Percentiles rank a stretch among this genome's conserved stretches.
Evolutionary conservation across 2,113 vertebrate genomes (phyloP).

Genomic region (Centropus unirufus): DNA sequence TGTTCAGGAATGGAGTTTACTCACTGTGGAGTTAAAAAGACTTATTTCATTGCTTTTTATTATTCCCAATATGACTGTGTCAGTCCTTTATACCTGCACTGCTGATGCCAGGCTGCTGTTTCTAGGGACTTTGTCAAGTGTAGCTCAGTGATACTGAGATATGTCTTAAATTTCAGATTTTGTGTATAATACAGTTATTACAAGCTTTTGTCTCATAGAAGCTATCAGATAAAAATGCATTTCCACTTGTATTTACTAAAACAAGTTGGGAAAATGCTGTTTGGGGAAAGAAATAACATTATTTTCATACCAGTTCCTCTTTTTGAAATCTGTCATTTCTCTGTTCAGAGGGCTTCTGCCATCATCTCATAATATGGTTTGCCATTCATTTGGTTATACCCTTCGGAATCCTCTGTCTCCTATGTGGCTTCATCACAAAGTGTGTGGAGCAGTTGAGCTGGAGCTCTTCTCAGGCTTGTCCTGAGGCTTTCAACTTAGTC

Average conservation of each 20-base stretch:
- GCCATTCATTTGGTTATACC: not conserved
- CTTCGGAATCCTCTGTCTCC: not conserved
- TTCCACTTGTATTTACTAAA: not conserved
- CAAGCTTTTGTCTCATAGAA: not conserved
- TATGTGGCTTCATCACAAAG: not conserved
- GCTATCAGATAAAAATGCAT: not conserved
- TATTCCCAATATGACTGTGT: not conserved
- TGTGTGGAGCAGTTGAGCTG: not conserved
- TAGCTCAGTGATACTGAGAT: not conserved
- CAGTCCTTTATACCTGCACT: not conserved
- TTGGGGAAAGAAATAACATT: not conserved
- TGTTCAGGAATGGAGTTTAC: not conserved
- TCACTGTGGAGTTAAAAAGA: not conserved
- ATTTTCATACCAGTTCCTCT: not conserved
- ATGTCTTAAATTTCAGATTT: not conserved
- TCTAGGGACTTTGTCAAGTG: not conserved
- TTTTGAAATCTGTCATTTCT: not conserved
- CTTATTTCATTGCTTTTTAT: accelerated
- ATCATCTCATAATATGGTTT: not conserved
- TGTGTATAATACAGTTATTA: not conserved
- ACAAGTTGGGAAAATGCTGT: not conserved
- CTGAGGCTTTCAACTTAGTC: not conserved
- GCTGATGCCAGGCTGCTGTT: not conserved
- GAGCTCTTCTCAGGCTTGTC: not conserved
- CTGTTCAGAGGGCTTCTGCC: not conserved